Conservation (phyloP, 2,888 invertebrate species). For the Cotesia congregata region DNA sequence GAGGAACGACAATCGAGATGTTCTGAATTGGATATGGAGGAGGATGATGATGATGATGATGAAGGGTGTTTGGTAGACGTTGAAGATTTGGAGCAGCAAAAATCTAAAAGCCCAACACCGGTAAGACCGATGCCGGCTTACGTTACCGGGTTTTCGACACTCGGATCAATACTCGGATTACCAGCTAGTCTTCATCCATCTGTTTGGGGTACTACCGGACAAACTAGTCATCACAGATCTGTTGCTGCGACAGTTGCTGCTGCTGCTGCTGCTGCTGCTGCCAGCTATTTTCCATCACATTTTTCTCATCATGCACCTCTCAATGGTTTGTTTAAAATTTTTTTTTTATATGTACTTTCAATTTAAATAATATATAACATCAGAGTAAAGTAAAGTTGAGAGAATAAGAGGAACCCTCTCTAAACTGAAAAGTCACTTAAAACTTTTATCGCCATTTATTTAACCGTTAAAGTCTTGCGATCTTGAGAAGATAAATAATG, state of each 20-base stretch:
- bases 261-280: conserved; percentile 61
- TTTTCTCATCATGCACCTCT: conserved; percentile 65
- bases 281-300: conserved; percentile 63
- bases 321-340: conserved; percentile 55
- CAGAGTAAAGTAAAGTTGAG: neutral
- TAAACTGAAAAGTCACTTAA: conserved; percentile 2
- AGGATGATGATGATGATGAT: conserved; percentile 78
- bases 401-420: neutral
- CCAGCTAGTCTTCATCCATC: conserved; percentile 60
- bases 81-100: conserved; percentile 75
- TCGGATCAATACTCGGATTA: conserved; percentile 58
- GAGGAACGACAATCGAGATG: conserved; percentile 59
- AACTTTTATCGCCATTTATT: conserved; percentile 20
- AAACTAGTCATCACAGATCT: conserved; percentile 49
- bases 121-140: conserved; percentile 66
- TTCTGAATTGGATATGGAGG: conserved; percentile 75
- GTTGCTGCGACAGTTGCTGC: conserved; percentile 59
- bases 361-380: neutral
- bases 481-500: conserved; percentile 8
- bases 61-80: conserved; percentile 83
- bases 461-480: conserved; percentile 20
- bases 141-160: conserved; percentile 61
- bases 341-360: neutral
- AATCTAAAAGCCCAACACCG: conserved; percentile 54
- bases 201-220: conserved; percentile 62